Evolutionary conservation across 2,888 invertebrate species (phyloP).

Genomic region (Eupithecia pulchellata): DNA sequence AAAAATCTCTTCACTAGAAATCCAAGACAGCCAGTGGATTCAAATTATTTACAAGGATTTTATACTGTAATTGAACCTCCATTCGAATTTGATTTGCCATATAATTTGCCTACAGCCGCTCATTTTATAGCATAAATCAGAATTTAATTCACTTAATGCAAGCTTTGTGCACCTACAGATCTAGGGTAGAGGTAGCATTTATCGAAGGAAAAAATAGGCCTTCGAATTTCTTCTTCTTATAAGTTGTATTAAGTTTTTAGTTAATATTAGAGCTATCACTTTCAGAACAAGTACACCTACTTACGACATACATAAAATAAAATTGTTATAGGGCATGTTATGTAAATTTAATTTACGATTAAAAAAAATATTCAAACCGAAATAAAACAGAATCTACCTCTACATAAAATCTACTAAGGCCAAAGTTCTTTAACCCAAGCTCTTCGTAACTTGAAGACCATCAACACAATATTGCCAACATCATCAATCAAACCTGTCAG

Average conservation of each 20-base stretch:
- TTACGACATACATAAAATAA: too few relatives aligned
- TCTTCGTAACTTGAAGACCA: slow-evolving; percentile 19
- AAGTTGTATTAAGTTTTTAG: too few relatives aligned
- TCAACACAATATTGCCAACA: slow-evolving; percentile 20
- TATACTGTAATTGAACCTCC: slow-evolving; percentile 34
- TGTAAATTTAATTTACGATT: not conserved
- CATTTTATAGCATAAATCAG: slow-evolving; percentile 24
- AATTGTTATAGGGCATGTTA: too few relatives aligned
- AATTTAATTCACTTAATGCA: slow-evolving; percentile 22
- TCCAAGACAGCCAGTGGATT: not conserved
- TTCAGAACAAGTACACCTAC: too few relatives aligned
- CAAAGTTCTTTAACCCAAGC: slow-evolving; percentile 23
- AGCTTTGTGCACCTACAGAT: not conserved
- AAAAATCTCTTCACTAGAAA: not conserved
- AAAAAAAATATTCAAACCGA: not conserved
- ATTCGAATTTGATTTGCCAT: slow-evolving; percentile 27
- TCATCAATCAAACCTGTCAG: slow-evolving; percentile 55
- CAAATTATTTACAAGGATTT: slow-evolving; percentile 3
- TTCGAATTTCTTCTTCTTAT: too few relatives aligned
- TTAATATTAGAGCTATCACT: too few relatives aligned
- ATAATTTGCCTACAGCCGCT: slow-evolving; percentile 29
- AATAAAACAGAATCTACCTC: not conserved
- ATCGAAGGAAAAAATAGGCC: too few relatives aligned
- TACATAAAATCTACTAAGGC: slow-evolving; percentile 2
- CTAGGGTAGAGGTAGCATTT: too few relatives aligned